These are phyloP conservation scores for Tetramorium bicarinatum DNA, from an alignment of 2,888 invertebrate species.

Conservation along the genomic window DNA sequence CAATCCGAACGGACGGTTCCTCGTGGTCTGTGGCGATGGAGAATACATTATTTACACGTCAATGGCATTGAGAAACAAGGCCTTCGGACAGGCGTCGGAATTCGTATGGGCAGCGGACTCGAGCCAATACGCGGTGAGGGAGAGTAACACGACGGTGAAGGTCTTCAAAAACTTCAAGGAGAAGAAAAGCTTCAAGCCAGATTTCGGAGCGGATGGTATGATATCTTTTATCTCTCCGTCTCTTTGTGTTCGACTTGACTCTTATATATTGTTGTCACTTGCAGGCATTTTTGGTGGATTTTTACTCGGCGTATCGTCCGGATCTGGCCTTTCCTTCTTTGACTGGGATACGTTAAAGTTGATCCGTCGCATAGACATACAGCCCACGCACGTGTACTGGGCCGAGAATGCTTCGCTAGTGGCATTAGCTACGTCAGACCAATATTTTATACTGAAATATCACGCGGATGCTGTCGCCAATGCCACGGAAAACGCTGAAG, in stretches of 20 bases:
- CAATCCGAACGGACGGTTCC: constrained; percentile 97
- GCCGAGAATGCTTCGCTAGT: constrained; percentile 97
- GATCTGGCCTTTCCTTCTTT: constrained; percentile 96
- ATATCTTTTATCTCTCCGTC: constrained; percentile 6
- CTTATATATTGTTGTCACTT: constrained; percentile 53
- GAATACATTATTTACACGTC: constrained; percentile 99
- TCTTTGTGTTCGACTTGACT: not conserved
- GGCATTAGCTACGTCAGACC: constrained; percentile 97
- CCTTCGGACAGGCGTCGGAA: constrained; percentile 99
- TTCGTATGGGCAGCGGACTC: constrained; percentile 99
- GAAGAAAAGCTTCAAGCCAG: constrained; percentile 97
- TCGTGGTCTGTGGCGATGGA: constrained; percentile 99
- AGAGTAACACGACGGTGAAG: constrained; percentile 95
- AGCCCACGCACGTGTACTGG: constrained; percentile 97
- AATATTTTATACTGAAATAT: constrained; percentile 97
- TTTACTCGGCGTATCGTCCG: constrained; percentile 96
- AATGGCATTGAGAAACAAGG: constrained; percentile 99
- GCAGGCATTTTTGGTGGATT: constrained; percentile 96
- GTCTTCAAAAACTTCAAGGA: constrained; percentile 99
- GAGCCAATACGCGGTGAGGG: constrained; percentile 96
- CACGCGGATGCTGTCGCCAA: constrained; percentile 93
- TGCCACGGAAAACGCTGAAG: constrained; percentile 92
- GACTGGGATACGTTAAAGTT: constrained; percentile 98
- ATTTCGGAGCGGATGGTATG: constrained; percentile 97
- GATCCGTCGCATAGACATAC: constrained; percentile 98